These are phyloP conservation scores for Cryptops parisi DNA, from an alignment of 2,888 invertebrate species.

Conservation along the genomic window DNA sequence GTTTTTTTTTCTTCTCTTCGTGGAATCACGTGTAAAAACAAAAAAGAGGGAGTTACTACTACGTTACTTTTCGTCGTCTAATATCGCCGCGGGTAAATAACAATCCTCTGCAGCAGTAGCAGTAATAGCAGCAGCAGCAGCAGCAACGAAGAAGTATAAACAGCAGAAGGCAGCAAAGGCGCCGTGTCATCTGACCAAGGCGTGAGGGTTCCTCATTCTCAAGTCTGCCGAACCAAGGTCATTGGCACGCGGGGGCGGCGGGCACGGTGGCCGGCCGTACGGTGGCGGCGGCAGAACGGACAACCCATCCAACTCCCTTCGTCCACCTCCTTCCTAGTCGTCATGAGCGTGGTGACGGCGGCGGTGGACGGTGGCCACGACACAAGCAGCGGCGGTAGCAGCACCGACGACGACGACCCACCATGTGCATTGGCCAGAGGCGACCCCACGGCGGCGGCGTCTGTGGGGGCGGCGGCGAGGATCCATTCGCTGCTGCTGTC, in stretches of 20 bases:
- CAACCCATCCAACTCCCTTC: too few relatives aligned
- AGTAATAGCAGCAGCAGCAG: neutral
- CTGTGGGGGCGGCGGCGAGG: neutral
- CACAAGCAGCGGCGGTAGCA: too few relatives aligned
- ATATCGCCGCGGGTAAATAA: too few relatives aligned
- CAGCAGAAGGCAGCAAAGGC: neutral
- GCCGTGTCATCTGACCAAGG: too few relatives aligned
- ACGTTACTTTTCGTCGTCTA: neutral
- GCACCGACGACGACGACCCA: too few relatives aligned
- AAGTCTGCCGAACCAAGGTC: too few relatives aligned
- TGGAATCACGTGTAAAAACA: neutral
- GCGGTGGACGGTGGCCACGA: too few relatives aligned
- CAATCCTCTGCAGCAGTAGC: neutral
- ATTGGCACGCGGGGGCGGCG: neutral
- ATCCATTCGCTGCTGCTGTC: too few relatives aligned
- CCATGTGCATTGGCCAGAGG: neutral
- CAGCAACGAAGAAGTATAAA: neutral
- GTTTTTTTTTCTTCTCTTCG: too few relatives aligned
- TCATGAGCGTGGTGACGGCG: neutral
- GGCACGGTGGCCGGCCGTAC: too few relatives aligned
- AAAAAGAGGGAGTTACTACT: too few relatives aligned
- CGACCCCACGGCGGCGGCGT: neutral
- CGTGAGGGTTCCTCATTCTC: too few relatives aligned
- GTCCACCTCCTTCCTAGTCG: neutral
- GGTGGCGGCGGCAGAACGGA: neutral